Evolutionary conservation across 2,888 invertebrate species (phyloP), one percentile per base, ranked within the genome.

Genomic region (Hirtodrosophila cameraria): DNA sequence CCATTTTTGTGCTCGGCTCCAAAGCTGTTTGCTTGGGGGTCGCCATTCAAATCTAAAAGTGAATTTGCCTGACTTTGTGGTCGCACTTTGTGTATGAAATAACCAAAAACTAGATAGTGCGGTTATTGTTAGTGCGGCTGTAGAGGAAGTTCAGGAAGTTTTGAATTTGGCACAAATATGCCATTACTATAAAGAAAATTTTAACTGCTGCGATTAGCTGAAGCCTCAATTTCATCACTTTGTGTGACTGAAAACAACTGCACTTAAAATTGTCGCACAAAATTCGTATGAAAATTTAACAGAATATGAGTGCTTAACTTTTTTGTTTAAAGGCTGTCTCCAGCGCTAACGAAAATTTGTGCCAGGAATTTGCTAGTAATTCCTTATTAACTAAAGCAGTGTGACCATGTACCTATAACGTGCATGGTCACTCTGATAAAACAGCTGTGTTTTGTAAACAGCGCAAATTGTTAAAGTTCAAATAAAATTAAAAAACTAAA

Each of bases 51-150:
- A 67, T 69, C 75, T 15, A 45, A 62, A 70, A 53, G 20, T 50
- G 49, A 70, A 35, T 58, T 62, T 49, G 28, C 70, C 36, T 27
- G 53, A 50, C 41, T 54, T 54, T 54, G 39, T 55, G 66, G 43
- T 25, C 30, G 59, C 27, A 27, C 43, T 55, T 42, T 57, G 38
- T 57, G 25, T 39, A 23, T 33, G 38, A 31, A 15, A 55, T 9
- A 27, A 41, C 42, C 33, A 42, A 30, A n/a, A 61, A 64, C 54
- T 55, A 75, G 63, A 70, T 57, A 53, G 55, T 62, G 54, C 43
- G 52, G 75, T 75, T 75, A 49, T 45, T 71, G 55, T 48, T 62
- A 52, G 18, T 38, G 64, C 15, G 71, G 43, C 27, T 25, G 30
- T 20, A 31, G 31, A 20, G 48, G 69, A 52, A 35, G 41, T 20